These are phyloP conservation scores for Tolmerus cingulatus DNA, from an alignment of 2,888 invertebrate genomes.

Conservation along the genomic window DNA sequence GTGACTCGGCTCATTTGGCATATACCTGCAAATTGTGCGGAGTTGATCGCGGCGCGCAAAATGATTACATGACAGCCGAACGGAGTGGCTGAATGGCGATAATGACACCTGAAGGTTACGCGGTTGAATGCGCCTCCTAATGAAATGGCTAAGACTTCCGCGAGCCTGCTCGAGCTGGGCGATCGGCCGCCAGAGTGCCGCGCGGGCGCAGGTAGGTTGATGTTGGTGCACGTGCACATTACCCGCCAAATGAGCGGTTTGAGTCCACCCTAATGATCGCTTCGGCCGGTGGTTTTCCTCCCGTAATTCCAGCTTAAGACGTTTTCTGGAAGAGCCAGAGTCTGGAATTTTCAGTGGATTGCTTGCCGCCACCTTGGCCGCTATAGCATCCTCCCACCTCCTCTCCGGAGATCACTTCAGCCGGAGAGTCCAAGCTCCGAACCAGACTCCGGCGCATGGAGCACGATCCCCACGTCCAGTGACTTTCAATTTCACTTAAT, in stretches of 20 bases:
- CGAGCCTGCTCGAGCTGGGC: background rate
- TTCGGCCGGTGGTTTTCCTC: background rate
- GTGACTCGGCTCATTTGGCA: slow-evolving; percentile 29
- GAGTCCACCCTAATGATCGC: background rate
- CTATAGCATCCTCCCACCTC: background rate
- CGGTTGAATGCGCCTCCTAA: slow-evolving; percentile 39
- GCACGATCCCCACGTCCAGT: background rate
- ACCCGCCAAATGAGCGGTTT: slow-evolving; percentile 20
- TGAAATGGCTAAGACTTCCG: slow-evolving; percentile 36
- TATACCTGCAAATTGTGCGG: slow-evolving; percentile 16
- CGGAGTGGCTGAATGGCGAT: slow-evolving; percentile 33
- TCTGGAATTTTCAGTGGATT: background rate
- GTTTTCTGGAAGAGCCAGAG: background rate
- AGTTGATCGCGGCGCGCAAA: slow-evolving; percentile 23
- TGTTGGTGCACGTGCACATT: slow-evolving; percentile 30
- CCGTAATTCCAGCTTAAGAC: background rate
- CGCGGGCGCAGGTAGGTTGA: background rate
- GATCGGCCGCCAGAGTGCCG: background rate
- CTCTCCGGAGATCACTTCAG: background rate
- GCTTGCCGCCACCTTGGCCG: background rate
- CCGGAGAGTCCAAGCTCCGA: background rate
- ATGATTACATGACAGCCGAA: slow-evolving; percentile 37
- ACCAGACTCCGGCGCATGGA: background rate
- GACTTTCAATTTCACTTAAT: background rate
- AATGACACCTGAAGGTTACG: slow-evolving; percentile 37